Evolutionary conservation across 2,797 vertebrate species (phyloP).

Genomic region (Meda fulgida): DNA sequence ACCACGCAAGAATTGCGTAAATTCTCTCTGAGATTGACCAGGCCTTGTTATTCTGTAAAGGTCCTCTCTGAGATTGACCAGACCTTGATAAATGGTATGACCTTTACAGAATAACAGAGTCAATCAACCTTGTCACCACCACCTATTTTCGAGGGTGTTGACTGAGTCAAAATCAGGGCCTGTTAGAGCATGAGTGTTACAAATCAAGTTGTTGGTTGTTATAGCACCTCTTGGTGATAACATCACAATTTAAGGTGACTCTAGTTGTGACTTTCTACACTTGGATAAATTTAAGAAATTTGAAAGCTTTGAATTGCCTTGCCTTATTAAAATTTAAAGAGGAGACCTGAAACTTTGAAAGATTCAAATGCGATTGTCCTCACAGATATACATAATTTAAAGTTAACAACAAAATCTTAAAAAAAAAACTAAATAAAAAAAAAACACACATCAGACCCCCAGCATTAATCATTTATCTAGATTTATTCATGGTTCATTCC

Average conservation of each 20-base stretch:
- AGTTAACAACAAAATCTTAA: neutral
- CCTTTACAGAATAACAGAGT: too few relatives aligned
- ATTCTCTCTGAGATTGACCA: neutral
- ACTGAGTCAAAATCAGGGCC: neutral
- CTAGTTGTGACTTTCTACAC: neutral
- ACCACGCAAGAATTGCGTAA: neutral
- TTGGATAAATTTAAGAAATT: neutral
- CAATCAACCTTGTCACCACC: neutral
- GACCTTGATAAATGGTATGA: too few relatives aligned
- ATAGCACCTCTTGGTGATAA: too few relatives aligned
- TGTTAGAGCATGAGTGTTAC: neutral
- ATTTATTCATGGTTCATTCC: conserved; percentile 32
- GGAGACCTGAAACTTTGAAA: neutral
- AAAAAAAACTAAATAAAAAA: neutral
- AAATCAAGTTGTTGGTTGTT: too few relatives aligned
- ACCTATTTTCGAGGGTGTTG: neutral
- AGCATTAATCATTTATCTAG: conserved; percentile 3
- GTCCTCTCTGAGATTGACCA: neutral
- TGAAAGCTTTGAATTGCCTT: neutral
- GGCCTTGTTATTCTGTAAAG: neutral
- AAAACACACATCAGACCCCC: neutral
- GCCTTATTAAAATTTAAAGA: neutral
- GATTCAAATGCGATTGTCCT: neutral
- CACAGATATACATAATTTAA: conserved; percentile 14
- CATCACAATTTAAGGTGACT: neutral